phyloP scores from a whole-genome alignment of 1,140 invertebrate species.

The Trachymyrmex cornetzi region DNA sequence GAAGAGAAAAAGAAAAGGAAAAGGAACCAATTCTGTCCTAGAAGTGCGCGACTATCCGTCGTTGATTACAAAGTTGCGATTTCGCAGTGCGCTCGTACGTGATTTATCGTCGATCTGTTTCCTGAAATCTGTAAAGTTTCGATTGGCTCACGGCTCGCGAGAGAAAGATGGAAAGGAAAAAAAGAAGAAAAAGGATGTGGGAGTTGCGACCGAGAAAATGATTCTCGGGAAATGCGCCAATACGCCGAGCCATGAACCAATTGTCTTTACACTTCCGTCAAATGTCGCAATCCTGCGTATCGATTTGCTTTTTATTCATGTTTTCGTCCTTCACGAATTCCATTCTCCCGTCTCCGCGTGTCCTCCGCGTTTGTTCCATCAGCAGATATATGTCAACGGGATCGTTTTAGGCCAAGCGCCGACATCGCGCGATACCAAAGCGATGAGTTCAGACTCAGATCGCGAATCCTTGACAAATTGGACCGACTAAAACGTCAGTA shows the following conservation, averaged over 20 bases:
- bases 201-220: background rate
- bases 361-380: background rate
- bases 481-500: background rate
- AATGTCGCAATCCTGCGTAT: constrained; percentile 61
- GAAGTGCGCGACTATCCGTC: constrained; percentile 36
- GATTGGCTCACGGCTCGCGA: constrained; percentile 50
- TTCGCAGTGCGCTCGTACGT: constrained; percentile 27
- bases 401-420: constrained; percentile 33
- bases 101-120: constrained; percentile 53
- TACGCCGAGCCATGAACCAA: constrained; percentile 69
- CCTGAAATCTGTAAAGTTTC: constrained; percentile 30
- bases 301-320: constrained; percentile 39
- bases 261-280: constrained; percentile 62
- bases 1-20: background rate
- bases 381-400: background rate
- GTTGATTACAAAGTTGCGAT: constrained; percentile 33
- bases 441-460: background rate
- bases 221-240: background rate
- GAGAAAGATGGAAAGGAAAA: background rate
- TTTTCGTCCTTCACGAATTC: constrained; percentile 25
- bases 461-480: background rate
- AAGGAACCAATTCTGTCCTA: constrained; percentile 17
- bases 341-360: constrained; percentile 10
- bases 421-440: background rate
- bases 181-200: background rate